Conservation (phyloP, 1,140 invertebrate species). For the Stenopsyche tienmushanensis region DNA sequence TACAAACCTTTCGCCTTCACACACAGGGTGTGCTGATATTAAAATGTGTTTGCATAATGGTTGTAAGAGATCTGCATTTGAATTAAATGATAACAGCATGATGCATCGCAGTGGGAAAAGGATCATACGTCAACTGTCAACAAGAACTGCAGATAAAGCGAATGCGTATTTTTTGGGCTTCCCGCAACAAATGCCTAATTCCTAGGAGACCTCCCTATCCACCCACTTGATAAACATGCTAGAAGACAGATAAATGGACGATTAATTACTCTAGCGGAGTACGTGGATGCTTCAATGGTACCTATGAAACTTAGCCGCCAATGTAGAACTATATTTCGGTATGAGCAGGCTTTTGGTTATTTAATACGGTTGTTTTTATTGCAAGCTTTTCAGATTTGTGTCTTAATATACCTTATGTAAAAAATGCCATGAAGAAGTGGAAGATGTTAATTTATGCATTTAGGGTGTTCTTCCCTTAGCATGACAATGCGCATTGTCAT, state of each 20-base stretch:
- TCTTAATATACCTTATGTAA: no score
- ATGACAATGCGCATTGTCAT: no score
- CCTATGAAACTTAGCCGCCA: no score
- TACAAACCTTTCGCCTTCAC: background rate
- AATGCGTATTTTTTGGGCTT: constrained; percentile 26
- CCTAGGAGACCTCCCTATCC: constrained; percentile 11
- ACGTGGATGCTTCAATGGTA: no score
- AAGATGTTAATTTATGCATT: no score
- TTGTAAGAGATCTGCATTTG: constrained; percentile 23
- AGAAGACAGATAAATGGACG: background rate
- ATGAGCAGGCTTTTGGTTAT: no score
- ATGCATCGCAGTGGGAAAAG: constrained; percentile 33
- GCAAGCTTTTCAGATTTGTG: no score
- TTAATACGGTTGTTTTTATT: no score
- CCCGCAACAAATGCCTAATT: constrained; percentile 26
- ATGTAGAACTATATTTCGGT: no score
- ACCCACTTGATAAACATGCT: background rate
- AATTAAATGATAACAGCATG: constrained; percentile 41
- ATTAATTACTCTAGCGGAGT: constrained; percentile 19
- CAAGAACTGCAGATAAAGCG: constrained; percentile 23
- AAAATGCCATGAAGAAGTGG: no score
- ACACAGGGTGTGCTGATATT: background rate
- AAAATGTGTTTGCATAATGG: constrained; percentile 8
- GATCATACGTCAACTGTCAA: constrained; percentile 38
- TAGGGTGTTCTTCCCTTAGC: no score